A percentile compares a stretch with the other conserved stretches of the same genome.
phyloP scores from a whole-genome alignment of 2,888 invertebrate species.

The Spodoptera picta region DNA sequence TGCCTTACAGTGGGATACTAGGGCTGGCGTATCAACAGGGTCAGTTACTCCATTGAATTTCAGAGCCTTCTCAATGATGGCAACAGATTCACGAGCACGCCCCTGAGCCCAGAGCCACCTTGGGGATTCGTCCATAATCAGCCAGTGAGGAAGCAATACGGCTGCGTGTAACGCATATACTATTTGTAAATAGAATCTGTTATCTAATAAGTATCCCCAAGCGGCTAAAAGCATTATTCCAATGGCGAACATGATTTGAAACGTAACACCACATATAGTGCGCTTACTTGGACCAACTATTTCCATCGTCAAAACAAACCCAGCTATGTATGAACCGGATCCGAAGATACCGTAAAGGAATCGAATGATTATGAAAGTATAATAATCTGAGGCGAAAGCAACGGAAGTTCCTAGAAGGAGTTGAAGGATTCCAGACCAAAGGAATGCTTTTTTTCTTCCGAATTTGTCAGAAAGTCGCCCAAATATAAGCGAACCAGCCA shows the following conservation, averaged over 20 bases:
- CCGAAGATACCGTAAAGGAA: slow-evolving; percentile 94
- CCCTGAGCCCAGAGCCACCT: slow-evolving; percentile 96
- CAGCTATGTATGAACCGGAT: slow-evolving; percentile 92
- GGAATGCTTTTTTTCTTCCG: slow-evolving; percentile 94
- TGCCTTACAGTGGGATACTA: slow-evolving; percentile 90
- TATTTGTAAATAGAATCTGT: slow-evolving; percentile 92
- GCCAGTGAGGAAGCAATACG: slow-evolving; percentile 93
- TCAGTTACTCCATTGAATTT: slow-evolving; percentile 91
- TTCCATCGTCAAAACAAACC: slow-evolving; percentile 94
- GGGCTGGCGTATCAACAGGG: slow-evolving; percentile 90
- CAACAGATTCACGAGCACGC: slow-evolving; percentile 91
- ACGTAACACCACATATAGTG: slow-evolving; percentile 94
- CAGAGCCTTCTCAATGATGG: slow-evolving; percentile 92
- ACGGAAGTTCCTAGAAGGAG: slow-evolving; percentile 91
- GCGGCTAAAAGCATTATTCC: slow-evolving; percentile 95
- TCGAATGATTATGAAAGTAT: slow-evolving; percentile 90
- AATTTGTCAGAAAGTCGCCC: slow-evolving; percentile 94
- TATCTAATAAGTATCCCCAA: slow-evolving; percentile 94
- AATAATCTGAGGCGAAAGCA: slow-evolving; percentile 93
- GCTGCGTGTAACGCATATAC: slow-evolving; percentile 93
- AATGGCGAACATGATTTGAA: slow-evolving; percentile 93
- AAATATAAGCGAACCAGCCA: slow-evolving; percentile 93
- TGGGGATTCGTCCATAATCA: slow-evolving; percentile 96
- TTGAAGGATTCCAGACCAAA: slow-evolving; percentile 93
- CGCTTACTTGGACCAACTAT: slow-evolving; percentile 94